Conservation (phyloP, 2,113 vertebrate species). For the Natator depressus region DNA sequence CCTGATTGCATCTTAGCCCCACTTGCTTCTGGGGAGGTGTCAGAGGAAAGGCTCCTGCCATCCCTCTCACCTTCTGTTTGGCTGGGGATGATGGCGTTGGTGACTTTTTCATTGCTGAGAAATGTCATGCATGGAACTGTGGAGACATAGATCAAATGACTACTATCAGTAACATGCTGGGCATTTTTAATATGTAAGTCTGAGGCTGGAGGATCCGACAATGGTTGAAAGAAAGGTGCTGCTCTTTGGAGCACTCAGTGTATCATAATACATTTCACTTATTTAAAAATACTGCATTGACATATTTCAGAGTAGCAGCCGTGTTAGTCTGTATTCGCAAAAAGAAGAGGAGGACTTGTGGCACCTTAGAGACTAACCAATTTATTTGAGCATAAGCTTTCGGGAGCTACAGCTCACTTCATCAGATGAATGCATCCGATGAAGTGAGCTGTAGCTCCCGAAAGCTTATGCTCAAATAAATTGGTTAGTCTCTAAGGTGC, state of each 20-base stretch:
- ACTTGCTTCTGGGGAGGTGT: not conserved
- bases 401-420: no score
- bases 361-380: no score
- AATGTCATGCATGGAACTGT: not conserved
- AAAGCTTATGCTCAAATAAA: no score
- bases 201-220: not conserved
- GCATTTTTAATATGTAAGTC: not conserved
- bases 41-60: not conserved
- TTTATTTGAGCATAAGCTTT: no score
- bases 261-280: not conserved
- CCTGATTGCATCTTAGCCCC: no score
- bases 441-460: no score
- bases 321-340: no score
- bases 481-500: no score
- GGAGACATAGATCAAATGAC: not conserved
- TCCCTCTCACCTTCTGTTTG: not conserved
- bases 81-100: not conserved
- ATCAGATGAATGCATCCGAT: no score
- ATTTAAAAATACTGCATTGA: no score
- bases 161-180: not conserved
- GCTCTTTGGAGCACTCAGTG: not conserved
- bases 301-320: no score
- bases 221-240: not conserved
- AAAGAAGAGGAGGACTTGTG: no score
- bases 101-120: not conserved